Base-by-base conservation (phyloP, 2,888 invertebrate species). In the Latrodectus hesperus region DNA sequence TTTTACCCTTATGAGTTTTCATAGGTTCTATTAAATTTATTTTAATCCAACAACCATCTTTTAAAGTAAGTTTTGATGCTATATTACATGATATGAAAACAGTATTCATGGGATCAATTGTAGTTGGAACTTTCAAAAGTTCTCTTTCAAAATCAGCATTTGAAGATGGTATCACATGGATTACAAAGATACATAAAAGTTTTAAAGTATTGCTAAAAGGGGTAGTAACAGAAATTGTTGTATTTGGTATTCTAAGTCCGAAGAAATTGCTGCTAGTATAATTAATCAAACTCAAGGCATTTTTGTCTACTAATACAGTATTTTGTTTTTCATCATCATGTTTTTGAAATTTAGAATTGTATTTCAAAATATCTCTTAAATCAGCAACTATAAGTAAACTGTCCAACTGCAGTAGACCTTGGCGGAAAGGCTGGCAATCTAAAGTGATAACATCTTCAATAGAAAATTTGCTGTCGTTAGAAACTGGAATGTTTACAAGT, bases 51-150 rank as follows among this genome's bases (percentile, higher is more conserved):
- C 70, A 71, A 51, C 87, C 87, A 88, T 74, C 70, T 14, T 65
- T 77, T 17, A 89, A 68, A 8, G 70, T 26, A 22, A 84, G 78
- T 55, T 77, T 84, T 52, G 80, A 72, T 4, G 49, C 53, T 11
- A 71, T 53, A 49, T 14, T 65, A 67, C 49, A 53, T 9, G 80
- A 77, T n/a, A 89, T 60, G 73, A 89, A 84, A 78, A 89, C 80
- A 49, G 81, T 77, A 71, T 89, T 89, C 26, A 84, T 26, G 14
- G 80, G 84, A 84, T 89, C 89, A 51, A 89, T 87, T 6, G 53
- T 53, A 8, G 22, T 65, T 49, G 60, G 38, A 11, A 70, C 55
- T 51, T 80, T 86, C 11, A 6, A 11, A 3, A 86, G 71, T 38
- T 86, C 85, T 65, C 70, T 80, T 17, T 76, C 71, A 75, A 86